Base-by-base conservation (phyloP, 1,140 invertebrate species). In the Solen grandis region DNA sequence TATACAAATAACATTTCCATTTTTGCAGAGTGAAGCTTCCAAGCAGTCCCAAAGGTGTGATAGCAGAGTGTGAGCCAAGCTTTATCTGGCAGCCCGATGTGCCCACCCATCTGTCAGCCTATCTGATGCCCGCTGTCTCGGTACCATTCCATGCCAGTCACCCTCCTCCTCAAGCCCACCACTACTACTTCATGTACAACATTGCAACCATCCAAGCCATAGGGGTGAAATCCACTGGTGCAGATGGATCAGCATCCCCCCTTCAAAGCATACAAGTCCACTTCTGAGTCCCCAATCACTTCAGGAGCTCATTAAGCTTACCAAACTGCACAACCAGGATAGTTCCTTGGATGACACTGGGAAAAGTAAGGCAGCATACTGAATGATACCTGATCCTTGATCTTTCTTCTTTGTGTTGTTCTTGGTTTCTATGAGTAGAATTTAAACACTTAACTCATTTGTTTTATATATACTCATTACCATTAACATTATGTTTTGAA, bases 271-370 rank as follows among this genome's bases (percentile, higher is more conserved):
- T 57, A 69, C 65, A 22, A 69, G 65, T 13, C 76, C 76, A 38
- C 52, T 55, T 5, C 76, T 36, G 0, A 79, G 65, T 68, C 76
- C 76, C 4, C 74, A 76, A 29, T 41, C 70, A 27, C 63, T 54
- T 5, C 36, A 59, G 0, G 10, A 46, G 13, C 13, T 31, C 29
- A 22, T 14, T 5, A 4, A 22, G 27, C 27, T 29, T 29, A 16
- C 19, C 27, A 25, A 60, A 31, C 46, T 50, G n/a, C 46, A 50
- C 13, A 50, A 50, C n/a, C 3, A 52, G 14, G 76, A 79, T 38
- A 79, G 65, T 25, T 70, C 76, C 5, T 79, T 66, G 2, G 76
- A 70, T 55, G 76, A 79, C n/a, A n/a, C n/a, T n/a, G n/a, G n/a
- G n/a, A n/a, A n/a, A n/a, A n/a, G n/a, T n/a, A n/a, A n/a, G n/a